Evolutionary conservation across 1,140 invertebrate species (phyloP).

Genomic region (Ctenoplectra terminalis): DNA sequence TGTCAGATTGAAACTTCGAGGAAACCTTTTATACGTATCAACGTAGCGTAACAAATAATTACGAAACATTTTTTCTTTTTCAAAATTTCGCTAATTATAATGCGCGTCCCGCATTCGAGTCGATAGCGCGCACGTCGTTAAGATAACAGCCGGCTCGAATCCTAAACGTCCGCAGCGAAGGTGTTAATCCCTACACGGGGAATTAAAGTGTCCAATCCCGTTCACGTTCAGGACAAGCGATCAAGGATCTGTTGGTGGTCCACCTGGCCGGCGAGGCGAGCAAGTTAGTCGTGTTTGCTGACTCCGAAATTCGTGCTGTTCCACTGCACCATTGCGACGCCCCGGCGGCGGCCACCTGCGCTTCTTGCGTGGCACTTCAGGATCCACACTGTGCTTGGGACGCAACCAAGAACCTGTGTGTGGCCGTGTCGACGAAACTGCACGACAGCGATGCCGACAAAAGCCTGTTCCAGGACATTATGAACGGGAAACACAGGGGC

Average conservation of each 20-base stretch:
- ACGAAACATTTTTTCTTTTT: too few species aligned
- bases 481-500: conserved; percentile 86
- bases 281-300: conserved; percentile 95
- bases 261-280: conserved; percentile 81
- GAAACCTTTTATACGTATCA: too few species aligned
- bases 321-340: conserved; percentile 92
- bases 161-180: too few species aligned
- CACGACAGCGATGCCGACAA: conserved; percentile 86
- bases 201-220: conserved; percentile 1
- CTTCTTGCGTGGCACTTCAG: conserved; percentile 94
- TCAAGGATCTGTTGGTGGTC: conserved; percentile 81
- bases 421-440: conserved; percentile 86
- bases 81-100: too few species aligned
- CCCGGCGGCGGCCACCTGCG: conserved; percentile 83
- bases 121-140: too few species aligned
- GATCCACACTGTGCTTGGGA: conserved; percentile 99
- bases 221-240: conserved; percentile 75
- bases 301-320: conserved; percentile 93
- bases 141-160: too few species aligned
- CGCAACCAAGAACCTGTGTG: conserved; percentile 88
- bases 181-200: conserved; percentile 7
- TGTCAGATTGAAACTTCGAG: too few species aligned
- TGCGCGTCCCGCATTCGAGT: too few species aligned
- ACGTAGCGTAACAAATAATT: too few species aligned
- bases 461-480: conserved; percentile 89